Conservation (phyloP, 53 echinoderm and acorn worm genomes). For the Arbacia lixula region DNA sequence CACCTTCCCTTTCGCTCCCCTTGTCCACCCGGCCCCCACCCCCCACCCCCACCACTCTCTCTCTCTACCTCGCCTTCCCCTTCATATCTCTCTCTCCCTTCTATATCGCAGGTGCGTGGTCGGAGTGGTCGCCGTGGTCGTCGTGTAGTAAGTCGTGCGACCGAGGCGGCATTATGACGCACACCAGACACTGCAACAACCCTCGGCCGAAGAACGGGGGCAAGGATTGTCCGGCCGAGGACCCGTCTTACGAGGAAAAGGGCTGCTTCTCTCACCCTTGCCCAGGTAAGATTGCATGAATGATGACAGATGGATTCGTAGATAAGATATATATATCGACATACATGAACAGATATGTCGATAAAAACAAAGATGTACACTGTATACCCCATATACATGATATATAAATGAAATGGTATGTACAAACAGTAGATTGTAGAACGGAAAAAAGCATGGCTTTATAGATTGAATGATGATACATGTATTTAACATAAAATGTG, state of each 20-base stretch:
- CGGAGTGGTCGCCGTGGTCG: conserved; percentile 77
- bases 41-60: too few relatives aligned
- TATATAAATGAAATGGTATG: too few relatives aligned
- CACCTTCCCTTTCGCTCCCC: too few relatives aligned
- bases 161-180: conserved; percentile 69
- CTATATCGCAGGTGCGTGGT: conserved; percentile 74
- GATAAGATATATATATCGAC: not conserved
- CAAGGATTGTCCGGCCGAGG: conserved; percentile 68
- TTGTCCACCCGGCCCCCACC: too few relatives aligned
- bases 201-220: conserved; percentile 85
- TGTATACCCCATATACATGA: too few relatives aligned
- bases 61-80: too few relatives aligned
- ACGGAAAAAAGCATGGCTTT: too few relatives aligned
- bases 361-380: too few relatives aligned
- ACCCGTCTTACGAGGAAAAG: conserved; percentile 47
- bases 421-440: too few relatives aligned
- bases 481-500: too few relatives aligned
- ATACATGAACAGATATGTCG: not conserved
- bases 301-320: not conserved
- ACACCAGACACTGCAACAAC: conserved; percentile 71
- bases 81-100: too few relatives aligned
- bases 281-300: conserved; percentile 58
- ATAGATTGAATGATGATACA: too few relatives aligned
- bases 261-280: conserved; percentile 76
- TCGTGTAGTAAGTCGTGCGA: conserved; percentile 79